Base-by-base conservation (phyloP, 1,140 invertebrate species). In the Cyrtorhinus lividipennis region DNA sequence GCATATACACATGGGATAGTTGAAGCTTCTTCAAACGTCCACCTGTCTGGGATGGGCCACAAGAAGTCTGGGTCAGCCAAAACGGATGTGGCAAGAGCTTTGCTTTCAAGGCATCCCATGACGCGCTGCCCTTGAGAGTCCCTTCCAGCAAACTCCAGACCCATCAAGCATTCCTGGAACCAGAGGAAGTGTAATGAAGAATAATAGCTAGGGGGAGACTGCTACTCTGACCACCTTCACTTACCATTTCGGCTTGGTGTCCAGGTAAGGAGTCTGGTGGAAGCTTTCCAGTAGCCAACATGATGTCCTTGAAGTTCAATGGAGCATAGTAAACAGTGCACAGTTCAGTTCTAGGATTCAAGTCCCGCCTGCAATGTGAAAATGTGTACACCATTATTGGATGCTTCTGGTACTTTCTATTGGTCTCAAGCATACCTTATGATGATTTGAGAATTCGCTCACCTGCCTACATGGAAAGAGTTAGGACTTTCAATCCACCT, bases 261-360 rank as follows among this genome's bases (percentile, higher is more conserved):
- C 90, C 90, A 44, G 95, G 93, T 46, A 98, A 79, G 38, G 94
- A 90, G 78, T 98, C 94, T 22, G 92, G 91, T 25, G 92, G 88
- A 30, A 98, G 78, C 75, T 96, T 95, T 64, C 95, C 95, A 23
- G 90, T 92, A 1, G 94, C 93, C 66, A 98, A 76, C 95, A 98
- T 98, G 38, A 98, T 86, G 73, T 98, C 95, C 63, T 93, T 82
- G 84, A 98, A 98, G 75, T 98, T 98, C 2, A 98, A 79, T 23
- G 95, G 87, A 3, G 94, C 86, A 75, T 93, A 97, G 71, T 94
- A 89, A 5, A 98, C 92, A 64, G 77, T 80, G 74, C 92, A 97
- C 1, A 94, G 74, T 69, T 87, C 81, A 24, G 72, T 75, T 22
- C 30, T 38, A 0, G 57, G 22, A 44, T 65, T n/a, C n/a, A n/a